phyloP scores from a whole-genome alignment of 2,113 vertebrate species.

The Elephantulus edwardii region DNA sequence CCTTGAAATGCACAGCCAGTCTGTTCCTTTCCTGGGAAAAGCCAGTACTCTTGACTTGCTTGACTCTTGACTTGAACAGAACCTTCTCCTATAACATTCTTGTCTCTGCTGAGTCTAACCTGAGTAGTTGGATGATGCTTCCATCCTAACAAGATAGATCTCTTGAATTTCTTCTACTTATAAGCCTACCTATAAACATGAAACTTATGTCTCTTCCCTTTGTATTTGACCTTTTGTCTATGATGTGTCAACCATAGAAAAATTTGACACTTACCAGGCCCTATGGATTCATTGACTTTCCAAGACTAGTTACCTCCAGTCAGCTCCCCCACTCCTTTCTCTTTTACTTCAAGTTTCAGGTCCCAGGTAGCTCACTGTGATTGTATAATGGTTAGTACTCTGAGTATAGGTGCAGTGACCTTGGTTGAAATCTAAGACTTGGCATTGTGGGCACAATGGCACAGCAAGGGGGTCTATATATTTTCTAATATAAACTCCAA shows the following conservation, averaged over 20 bases:
- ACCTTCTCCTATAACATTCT: background rate
- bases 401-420: too few relatives aligned
- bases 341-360: too few relatives aligned
- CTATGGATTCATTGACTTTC: background rate
- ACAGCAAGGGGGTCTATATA: too few relatives aligned
- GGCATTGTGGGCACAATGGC: too few relatives aligned
- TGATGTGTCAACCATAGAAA: background rate
- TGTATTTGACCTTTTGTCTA: background rate
- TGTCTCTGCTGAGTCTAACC: background rate
- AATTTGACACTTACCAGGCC: background rate
- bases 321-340: background rate
- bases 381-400: too few relatives aligned
- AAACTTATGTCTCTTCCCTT: background rate
- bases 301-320: background rate
- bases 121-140: background rate
- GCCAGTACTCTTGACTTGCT: too few relatives aligned
- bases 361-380: too few relatives aligned
- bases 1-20: background rate
- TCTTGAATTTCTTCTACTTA: background rate
- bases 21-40: background rate
- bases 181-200: background rate
- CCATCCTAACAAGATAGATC: background rate
- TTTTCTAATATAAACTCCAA: too few relatives aligned
- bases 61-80: background rate
- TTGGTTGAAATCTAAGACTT: too few relatives aligned